Percentiles rank a stretch among this genome's conserved stretches.
These are phyloP conservation scores for Fabriciana adippe DNA, from an alignment of 2,888 invertebrate species.

Conservation along the genomic window DNA sequence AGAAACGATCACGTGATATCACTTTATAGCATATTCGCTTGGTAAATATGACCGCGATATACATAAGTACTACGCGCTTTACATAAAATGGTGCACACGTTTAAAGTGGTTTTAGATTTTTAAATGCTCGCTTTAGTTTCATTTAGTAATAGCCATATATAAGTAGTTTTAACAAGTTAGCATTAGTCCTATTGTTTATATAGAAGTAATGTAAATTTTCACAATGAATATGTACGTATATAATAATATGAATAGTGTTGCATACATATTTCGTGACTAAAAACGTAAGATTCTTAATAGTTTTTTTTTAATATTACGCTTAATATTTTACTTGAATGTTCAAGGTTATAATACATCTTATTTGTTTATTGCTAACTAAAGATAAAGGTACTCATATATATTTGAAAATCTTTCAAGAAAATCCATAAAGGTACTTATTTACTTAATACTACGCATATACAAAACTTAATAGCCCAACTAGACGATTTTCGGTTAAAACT, in stretches of 20 bases:
- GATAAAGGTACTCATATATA: too few relatives aligned
- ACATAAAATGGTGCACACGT: constrained; percentile 28
- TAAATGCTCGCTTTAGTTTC: constrained; percentile 18
- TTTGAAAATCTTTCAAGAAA: too few relatives aligned
- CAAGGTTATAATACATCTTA: too few relatives aligned
- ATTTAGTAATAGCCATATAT: not conserved
- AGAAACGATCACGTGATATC: constrained; percentile 81
- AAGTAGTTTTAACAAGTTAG: too few relatives aligned
- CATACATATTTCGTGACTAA: too few relatives aligned
- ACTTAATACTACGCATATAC: not conserved
- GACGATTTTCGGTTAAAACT: constrained; percentile 27
- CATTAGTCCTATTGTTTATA: not conserved
- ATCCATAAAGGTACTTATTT: not conserved
- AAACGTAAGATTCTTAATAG: too few relatives aligned
- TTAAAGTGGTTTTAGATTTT: constrained; percentile 29
- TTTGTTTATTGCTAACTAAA: too few relatives aligned
- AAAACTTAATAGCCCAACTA: constrained; percentile 5
- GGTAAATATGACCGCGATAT: constrained; percentile 76
- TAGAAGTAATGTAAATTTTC: not conserved
- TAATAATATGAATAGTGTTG: too few relatives aligned
- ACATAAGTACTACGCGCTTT: constrained; percentile 33
- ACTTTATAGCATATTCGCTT: constrained; percentile 79
- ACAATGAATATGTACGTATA: too few relatives aligned
- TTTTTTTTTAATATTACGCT: too few relatives aligned
- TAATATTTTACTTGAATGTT: too few relatives aligned